Evolutionary conservation across 2,888 invertebrate species (phyloP), one percentile per base, ranked within the genome.

Genomic region (Drosophila picticornis): DNA sequence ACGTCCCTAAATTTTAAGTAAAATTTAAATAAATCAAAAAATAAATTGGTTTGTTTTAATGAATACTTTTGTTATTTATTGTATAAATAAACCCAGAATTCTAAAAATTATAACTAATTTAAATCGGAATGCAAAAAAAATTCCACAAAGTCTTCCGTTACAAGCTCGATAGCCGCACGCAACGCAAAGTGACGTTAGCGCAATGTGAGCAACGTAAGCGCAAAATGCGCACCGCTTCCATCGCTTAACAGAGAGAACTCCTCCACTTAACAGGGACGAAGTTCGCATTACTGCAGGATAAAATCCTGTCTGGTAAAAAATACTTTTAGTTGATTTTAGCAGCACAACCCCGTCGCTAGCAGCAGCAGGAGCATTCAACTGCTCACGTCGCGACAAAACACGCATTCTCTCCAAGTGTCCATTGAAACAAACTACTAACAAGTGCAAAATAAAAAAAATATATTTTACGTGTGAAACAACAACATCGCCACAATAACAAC

Each of bases 281-380:
- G 22, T 55, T 57, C 32, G 55, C 38, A 59, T 38, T 46, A 61
- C 55, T 72, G 64, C 63, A 83, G 82, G 84, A 84, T 76, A 83
- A 57, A 69, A 78, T 81, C 77, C 81, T 77, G 72, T 46, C 57
- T 52, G 62, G 34, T 61, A 62, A 62, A 71, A 78, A 71, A 81
- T 71, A 71, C 79, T 83, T 85, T 84, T 83, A 84, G 84, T 84
- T 84, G 86, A 86, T 81, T 81, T 85, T 76, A 85, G 83, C 76
- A 84, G 86, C 71, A 84, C 83, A 81, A 85, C 79, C 86, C 79
- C 86, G 83, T 83, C 86, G 83, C 73, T 67, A 82, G 79, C 73
- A 77, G 60, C 66, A 81, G 81, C 55, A 78, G 75, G 60, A 78
- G 64, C 74, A 74, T 55, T 46, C 56, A 78, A 71, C 56, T 78